Base-by-base conservation (phyloP, 2,888 invertebrate species). In the Drosophila nigricruria region DNA sequence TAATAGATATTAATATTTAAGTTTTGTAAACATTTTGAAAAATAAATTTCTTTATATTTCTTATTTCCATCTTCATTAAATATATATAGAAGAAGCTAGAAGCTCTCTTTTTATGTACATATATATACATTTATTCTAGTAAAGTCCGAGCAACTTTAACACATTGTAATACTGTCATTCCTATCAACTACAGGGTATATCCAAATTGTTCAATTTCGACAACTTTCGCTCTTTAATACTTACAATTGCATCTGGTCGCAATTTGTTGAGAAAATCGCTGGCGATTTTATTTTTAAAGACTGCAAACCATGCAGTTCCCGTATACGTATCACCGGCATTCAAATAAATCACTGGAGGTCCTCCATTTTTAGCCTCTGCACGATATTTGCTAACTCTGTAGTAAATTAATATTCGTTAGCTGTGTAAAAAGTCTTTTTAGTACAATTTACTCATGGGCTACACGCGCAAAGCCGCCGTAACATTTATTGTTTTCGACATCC, bases 271-370 rank as follows among this genome's bases (percentile, higher is more conserved):
- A 90, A 98, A 97, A 59, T 95, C 95, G 0, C 96, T 94, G 0
- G 97, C 96, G 9, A 97, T 96, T 81, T 94, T 94, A 95, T 97
- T 96, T 85, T 96, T 96, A 93, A 96, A 96, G 10, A 96, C 93
- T 8, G 95, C 95, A 93, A 96, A 98, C 96, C 97, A 98, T 0
- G 96, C 94, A 0, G 97, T 96, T 0, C 98, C 98, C 1, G 97
- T 97, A 92, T 96, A 98, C 0, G 97, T 97, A 92, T 98, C 98
- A 0, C 98, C 98, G 0, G 97, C 98, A 90, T 98, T 98, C 18
- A 98, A 94, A 90, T 97, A 97, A 5, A 98, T 90, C 0, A 96
- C 96, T 0, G 95, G 95, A 0, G 94, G 95, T 36, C 94, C 95
- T 27, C 94, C 93, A 2, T 94, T 94, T 3, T 91, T 89, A 0